phyloP scores from a whole-genome alignment of 2,113 vertebrate species.

The Petrocephalus microphthalmus region DNA sequence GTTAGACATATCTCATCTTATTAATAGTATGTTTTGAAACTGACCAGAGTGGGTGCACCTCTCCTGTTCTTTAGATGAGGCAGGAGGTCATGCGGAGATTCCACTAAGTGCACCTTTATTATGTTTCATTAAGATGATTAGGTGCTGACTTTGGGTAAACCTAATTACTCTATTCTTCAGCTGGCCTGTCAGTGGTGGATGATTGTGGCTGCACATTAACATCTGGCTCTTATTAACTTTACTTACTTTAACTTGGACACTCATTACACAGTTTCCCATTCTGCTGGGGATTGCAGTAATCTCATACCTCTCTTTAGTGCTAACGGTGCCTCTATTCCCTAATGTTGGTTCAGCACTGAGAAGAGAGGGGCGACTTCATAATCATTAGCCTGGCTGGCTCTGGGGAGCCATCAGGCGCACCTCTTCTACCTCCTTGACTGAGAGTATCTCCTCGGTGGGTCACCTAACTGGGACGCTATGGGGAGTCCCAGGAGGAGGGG shows the following conservation, averaged over 20 bases:
- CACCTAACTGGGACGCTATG: neutral
- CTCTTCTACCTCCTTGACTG: constrained; percentile 5
- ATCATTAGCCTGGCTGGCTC: neutral
- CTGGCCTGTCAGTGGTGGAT: constrained; percentile 5
- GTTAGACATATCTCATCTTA: neutral
- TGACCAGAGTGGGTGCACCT: neutral
- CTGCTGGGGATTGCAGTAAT: neutral
- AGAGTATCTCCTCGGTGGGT: neutral
- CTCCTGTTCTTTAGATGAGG: neutral
- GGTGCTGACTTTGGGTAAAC: constrained; percentile 5
- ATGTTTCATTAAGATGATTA: neutral
- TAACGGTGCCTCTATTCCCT: neutral
- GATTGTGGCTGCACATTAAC: neutral
- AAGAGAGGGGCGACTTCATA: neutral
- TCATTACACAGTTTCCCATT: neutral
- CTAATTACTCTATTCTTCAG: neutral
- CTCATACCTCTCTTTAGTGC: neutral
- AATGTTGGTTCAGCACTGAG: neutral
- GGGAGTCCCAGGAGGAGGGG: neutral
- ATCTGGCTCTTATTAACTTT: constrained; percentile 20
- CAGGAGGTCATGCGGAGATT: neutral
- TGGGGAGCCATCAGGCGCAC: neutral
- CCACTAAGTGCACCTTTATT: neutral
- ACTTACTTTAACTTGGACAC: constrained; percentile 1
- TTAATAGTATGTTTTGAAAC: neutral